phyloP scores from a whole-genome alignment of 30 jellyfish, hydroid and myxozoan genomes.

The Hydractinia symbiolongicarpus region DNA sequence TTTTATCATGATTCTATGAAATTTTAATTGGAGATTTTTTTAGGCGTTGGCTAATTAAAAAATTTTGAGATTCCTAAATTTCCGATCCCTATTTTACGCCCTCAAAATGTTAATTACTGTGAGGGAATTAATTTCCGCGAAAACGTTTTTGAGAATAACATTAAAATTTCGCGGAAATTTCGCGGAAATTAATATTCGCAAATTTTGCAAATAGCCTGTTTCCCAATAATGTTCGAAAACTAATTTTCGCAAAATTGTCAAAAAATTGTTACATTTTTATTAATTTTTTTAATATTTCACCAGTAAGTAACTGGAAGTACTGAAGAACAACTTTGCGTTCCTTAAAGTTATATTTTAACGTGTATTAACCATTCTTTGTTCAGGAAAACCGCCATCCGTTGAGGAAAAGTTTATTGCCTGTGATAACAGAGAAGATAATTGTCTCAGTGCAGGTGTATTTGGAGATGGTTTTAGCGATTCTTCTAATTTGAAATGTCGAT shows the following conservation, averaged over 20 bases:
- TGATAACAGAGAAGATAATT: slow-evolving; percentile 49
- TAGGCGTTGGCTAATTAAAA: not conserved
- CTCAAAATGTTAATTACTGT: not conserved
- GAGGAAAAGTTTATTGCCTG: slow-evolving; percentile 18
- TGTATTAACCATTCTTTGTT: not conserved
- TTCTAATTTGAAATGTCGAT: slow-evolving; percentile 36
- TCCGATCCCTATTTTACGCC: not conserved
- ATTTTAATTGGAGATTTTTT: slow-evolving; percentile 17
- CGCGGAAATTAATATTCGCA: no score
- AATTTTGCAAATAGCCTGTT: no score
- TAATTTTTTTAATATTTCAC: no score
- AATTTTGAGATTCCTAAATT: not conserved
- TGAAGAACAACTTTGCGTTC: no score
- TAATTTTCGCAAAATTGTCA: no score
- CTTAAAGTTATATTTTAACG: not conserved
- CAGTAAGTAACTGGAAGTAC: no score
- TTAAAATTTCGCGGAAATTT: no score
- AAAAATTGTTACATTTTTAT: no score
- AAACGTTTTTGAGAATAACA: no score
- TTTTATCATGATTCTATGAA: not conserved
- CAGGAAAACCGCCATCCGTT: not conserved
- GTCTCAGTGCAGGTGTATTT: slow-evolving; percentile 39
- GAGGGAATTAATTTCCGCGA: no score
- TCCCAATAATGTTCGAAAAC: no score
- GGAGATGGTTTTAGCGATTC: slow-evolving; percentile 54